A percentile compares a stretch with the other conserved stretches of the same genome.
phyloP scores from a whole-genome alignment of 2,113 vertebrate genomes.

The Pycnonotus jocosus region DNA sequence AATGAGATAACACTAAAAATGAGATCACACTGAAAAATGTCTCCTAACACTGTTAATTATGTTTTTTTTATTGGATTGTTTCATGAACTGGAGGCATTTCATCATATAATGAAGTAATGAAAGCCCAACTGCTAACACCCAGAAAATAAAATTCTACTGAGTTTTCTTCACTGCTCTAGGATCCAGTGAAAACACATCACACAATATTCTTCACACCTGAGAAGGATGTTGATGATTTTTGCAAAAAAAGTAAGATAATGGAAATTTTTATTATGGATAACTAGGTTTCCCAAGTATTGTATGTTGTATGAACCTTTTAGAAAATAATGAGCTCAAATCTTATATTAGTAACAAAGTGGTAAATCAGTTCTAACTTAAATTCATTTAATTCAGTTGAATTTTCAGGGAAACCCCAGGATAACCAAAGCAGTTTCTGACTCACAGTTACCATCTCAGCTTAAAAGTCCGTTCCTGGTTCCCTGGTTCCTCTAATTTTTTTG shows the following conservation, averaged over 20 bases:
- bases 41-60: neutral
- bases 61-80: neutral
- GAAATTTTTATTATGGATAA: neutral
- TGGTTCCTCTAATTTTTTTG: neutral
- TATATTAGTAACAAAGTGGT: neutral
- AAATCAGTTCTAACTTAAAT: neutral
- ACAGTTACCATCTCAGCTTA: neutral
- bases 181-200: neutral
- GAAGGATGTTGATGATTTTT: neutral
- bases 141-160: neutral
- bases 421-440: neutral
- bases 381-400: neutral
- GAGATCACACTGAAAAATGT: neutral
- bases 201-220: neutral
- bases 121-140: neutral
- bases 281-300: neutral
- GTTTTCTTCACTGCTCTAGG: neutral
- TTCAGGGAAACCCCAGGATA: neutral
- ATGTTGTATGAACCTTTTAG: rapidly evolving
- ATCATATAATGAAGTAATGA: neutral
- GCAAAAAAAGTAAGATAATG: neutral
- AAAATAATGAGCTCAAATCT: neutral
- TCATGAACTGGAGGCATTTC: neutral
- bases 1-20: neutral
- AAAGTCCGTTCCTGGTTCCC: neutral